A percentile compares a stretch with the other conserved stretches of the same genome.
phyloP scores from a whole-genome alignment of 2,113 vertebrate genomes.

The Toxostoma redivivum region DNA sequence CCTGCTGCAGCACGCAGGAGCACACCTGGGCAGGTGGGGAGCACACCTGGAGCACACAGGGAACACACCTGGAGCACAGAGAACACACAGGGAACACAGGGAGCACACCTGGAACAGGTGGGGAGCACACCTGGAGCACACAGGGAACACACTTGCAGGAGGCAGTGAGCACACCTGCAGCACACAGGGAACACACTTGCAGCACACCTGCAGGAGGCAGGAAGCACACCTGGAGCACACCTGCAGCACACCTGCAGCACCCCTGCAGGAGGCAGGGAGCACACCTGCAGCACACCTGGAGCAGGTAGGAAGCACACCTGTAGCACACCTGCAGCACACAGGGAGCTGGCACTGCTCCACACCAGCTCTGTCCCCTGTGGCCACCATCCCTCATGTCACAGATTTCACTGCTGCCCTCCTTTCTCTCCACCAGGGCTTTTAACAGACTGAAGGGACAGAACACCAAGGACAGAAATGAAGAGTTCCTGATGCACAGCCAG shows the following conservation, averaged over 20 bases:
- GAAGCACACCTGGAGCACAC: too few relatives aligned
- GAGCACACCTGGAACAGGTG: not conserved
- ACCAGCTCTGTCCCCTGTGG: not conserved
- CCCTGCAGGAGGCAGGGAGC: not conserved
- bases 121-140: not conserved
- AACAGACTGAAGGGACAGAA: slow-evolving; percentile 44
- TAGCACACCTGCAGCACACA: not conserved
- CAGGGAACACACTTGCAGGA: not conserved
- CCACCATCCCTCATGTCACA: slow-evolving; percentile 36
- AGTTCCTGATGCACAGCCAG: slow-evolving; percentile 64
- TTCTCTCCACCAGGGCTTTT: not conserved
- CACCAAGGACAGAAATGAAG: slow-evolving; percentile 13
- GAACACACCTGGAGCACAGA: not conserved
- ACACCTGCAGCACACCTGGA: not conserved
- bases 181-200: not conserved
- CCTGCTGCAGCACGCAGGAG: too few relatives aligned
- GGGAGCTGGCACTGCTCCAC: slow-evolving; percentile 28
- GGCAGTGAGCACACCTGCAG: too few relatives aligned
- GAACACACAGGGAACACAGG: not conserved
- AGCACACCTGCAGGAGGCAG: too few relatives aligned
- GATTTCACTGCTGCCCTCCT: slow-evolving; percentile 29
- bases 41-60: not conserved
- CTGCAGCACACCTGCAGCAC: too few relatives aligned
- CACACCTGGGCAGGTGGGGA: not conserved
- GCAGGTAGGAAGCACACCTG: not conserved